Percentiles rank a stretch among this genome's conserved stretches.
These are phyloP conservation scores for Synanthedon andrenaeformis DNA, from an alignment of 2,888 invertebrate genomes.

Conservation along the genomic window DNA sequence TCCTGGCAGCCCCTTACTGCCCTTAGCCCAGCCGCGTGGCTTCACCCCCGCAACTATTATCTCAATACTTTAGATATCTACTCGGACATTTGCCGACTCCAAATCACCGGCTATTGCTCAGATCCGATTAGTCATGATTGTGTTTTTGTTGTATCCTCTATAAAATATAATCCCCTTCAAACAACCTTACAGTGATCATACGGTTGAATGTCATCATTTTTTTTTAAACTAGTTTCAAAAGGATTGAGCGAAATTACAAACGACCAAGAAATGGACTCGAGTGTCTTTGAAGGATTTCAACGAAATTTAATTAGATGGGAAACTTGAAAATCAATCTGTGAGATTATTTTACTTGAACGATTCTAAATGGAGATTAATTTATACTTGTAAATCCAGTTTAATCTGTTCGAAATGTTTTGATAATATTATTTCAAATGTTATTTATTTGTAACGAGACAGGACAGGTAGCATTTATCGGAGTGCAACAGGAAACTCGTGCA, in stretches of 20 bases:
- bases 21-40: conserved; percentile 11
- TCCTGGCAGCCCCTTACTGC: conserved; percentile 39
- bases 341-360: conserved; percentile 48
- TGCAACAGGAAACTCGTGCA: conserved; percentile 36
- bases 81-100: conserved; percentile 52
- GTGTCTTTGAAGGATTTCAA: conserved; percentile 40
- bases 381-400: neutral
- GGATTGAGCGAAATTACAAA: conserved; percentile 39
- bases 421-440: neutral
- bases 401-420: too few relatives aligned
- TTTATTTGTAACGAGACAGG: conserved; percentile 3
- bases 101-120: conserved; percentile 64
- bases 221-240: conserved; percentile 37
- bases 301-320: conserved; percentile 43
- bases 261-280: conserved; percentile 24
- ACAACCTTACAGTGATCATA: conserved; percentile 7
- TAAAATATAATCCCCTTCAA: conserved; percentile 56
- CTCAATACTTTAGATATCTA: conserved; percentile 69
- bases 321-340: conserved; percentile 40
- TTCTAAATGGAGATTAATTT: conserved; percentile 1
- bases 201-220: conserved; percentile 9
- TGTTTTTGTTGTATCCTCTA: conserved; percentile 48
- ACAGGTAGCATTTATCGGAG: conserved; percentile 1
- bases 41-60: conserved; percentile 59
- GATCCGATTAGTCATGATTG: conserved; percentile 69